A percentile compares a stretch with the other conserved stretches of the same genome.
These are phyloP conservation scores for Bombyx mandarina DNA, from an alignment of 1,140 invertebrate species.

Conservation along the genomic window DNA sequence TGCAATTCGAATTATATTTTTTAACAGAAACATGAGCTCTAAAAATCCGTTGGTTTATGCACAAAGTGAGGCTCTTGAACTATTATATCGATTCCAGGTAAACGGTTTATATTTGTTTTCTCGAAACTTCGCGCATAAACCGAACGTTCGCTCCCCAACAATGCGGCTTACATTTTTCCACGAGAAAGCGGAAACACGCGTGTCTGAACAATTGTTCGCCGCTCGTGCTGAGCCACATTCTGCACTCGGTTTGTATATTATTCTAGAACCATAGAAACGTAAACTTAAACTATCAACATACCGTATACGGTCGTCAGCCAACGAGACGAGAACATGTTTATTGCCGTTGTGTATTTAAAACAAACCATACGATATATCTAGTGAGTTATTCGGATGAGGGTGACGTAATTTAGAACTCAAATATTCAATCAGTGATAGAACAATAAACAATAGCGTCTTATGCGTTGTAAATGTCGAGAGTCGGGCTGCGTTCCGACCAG, in stretches of 20 bases:
- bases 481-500: slow-evolving; percentile 1
- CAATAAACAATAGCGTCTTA: slow-evolving; percentile 6
- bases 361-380: slow-evolving; percentile 3
- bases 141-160: slow-evolving; percentile 61
- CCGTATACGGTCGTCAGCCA: slow-evolving; percentile 4
- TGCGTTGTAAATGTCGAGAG: neutral
- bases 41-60: no score
- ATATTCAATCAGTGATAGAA: neutral
- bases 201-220: slow-evolving; percentile 56
- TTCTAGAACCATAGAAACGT: slow-evolving; percentile 40
- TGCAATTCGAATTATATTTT: no score
- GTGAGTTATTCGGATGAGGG: slow-evolving; percentile 1
- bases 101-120: slow-evolving; percentile 3
- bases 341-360: slow-evolving; percentile 4
- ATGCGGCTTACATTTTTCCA: slow-evolving; percentile 62
- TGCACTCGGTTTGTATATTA: slow-evolving; percentile 50
- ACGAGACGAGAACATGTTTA: slow-evolving; percentile 9
- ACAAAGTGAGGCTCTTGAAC: no score
- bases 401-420: slow-evolving; percentile 3
- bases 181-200: slow-evolving; percentile 67
- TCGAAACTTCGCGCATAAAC: slow-evolving; percentile 29
- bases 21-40: no score
- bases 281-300: slow-evolving; percentile 4
- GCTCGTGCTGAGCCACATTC: slow-evolving; percentile 54
- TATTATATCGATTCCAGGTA: no score